phyloP scores from a whole-genome alignment of 2,797 vertebrate genomes.

The Balearica regulorum region DNA sequence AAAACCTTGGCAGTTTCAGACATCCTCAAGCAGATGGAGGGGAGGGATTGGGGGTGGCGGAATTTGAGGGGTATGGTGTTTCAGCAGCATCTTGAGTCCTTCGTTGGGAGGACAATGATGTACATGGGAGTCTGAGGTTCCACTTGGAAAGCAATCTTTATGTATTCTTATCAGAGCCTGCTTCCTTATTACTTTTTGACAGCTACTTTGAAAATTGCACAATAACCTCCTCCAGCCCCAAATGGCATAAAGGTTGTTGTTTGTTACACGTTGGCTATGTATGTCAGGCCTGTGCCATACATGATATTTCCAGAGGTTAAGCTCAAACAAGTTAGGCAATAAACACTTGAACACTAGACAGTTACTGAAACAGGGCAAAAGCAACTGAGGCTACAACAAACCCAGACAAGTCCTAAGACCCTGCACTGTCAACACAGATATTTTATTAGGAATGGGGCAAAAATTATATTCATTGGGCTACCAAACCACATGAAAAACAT shows the following conservation, averaged over 20 bases:
- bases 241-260: background rate
- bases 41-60: background rate
- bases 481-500: background rate
- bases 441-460: background rate
- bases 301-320: background rate
- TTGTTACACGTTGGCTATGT: background rate
- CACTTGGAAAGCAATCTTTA: background rate
- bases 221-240: background rate
- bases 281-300: background rate
- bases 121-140: background rate
- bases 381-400: background rate
- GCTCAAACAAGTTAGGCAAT: background rate
- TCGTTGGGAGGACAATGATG: background rate
- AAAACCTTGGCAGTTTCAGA: background rate
- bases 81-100: background rate
- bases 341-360: background rate
- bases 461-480: background rate
- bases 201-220: background rate
- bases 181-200: background rate
- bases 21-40: background rate
- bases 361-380: background rate
- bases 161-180: background rate
- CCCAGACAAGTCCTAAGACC: background rate
- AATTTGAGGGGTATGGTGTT: background rate
- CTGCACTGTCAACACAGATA: background rate